Conservation (phyloP, 1,140 invertebrate genomes). For the Papilio xuthus region DNA sequence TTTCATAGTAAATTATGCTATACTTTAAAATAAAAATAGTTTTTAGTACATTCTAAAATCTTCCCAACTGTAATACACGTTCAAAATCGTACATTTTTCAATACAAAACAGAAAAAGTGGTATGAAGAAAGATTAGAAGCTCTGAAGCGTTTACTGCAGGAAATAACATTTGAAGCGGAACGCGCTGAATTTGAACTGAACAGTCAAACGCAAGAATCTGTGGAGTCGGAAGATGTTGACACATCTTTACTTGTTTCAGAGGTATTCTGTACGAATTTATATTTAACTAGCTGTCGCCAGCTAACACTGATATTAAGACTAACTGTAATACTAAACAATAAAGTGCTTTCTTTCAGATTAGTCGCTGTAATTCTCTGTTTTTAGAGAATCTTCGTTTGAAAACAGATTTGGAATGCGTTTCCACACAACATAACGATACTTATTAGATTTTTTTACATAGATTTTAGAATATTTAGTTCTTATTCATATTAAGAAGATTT, state of each 20-base stretch:
- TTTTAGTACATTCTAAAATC: too few relatives aligned
- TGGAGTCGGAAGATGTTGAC: slow-evolving; percentile 47
- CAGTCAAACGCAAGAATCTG: slow-evolving; percentile 37
- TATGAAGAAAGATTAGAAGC: slow-evolving; percentile 55
- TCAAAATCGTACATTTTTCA: neutral
- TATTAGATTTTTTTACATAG: slow-evolving; percentile 25
- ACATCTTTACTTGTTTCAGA: slow-evolving; percentile 56
- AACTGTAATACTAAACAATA: neutral
- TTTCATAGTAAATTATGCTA: neutral
- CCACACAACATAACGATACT: neutral
- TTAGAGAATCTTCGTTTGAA: slow-evolving; percentile 67
- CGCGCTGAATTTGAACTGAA: slow-evolving; percentile 53
- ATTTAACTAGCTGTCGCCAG: too few relatives aligned
- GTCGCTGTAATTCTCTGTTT: slow-evolving; percentile 62
- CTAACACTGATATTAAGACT: too few relatives aligned
- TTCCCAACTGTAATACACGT: neutral
- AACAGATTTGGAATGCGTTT: slow-evolving; percentile 47
- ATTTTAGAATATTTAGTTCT: slow-evolving; percentile 6
- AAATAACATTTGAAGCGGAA: slow-evolving; percentile 54
- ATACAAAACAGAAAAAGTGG: slow-evolving; percentile 51
- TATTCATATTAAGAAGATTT: slow-evolving; percentile 32
- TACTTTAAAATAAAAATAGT: too few relatives aligned
- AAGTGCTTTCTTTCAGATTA: slow-evolving; percentile 54
- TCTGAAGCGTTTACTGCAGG: slow-evolving; percentile 49
- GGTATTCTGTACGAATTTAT: slow-evolving; percentile 41